Conservation (phyloP, 2,888 invertebrate species). For the Heteromurus nitidus region DNA sequence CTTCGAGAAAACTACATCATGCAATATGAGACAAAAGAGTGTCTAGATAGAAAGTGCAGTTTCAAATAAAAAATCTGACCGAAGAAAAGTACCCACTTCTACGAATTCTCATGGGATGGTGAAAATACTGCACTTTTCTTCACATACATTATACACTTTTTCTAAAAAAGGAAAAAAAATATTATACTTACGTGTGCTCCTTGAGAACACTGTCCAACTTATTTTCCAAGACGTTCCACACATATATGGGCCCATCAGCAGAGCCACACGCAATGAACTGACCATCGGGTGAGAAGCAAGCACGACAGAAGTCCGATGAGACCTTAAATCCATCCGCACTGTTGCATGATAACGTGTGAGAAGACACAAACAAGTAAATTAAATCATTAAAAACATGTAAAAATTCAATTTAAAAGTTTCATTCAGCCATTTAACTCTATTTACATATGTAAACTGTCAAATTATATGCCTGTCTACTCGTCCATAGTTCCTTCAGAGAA, state of each 20-base stretch:
- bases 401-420: slow-evolving; percentile 44
- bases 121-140: too few species aligned
- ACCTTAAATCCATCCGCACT: slow-evolving; percentile 97
- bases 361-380: slow-evolving; percentile 29
- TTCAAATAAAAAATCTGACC: neutral
- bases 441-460: slow-evolving; percentile 10
- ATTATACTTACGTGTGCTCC: slow-evolving; percentile 78
- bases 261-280: slow-evolving; percentile 93
- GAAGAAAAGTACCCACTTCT: too few species aligned
- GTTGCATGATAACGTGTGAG: slow-evolving; percentile 67
- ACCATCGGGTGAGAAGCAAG: slow-evolving; percentile 93
- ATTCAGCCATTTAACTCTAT: slow-evolving; percentile 5
- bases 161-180: too few species aligned
- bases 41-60: slow-evolving; percentile 6
- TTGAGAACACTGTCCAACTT: slow-evolving; percentile 86
- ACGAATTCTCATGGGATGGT: too few species aligned
- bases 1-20: too few species aligned
- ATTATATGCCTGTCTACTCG: slow-evolving; percentile 1
- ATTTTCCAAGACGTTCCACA: slow-evolving; percentile 90
- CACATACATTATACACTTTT: too few species aligned
- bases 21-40: too few species aligned
- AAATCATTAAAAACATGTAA: slow-evolving; percentile 57
- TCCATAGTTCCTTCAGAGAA: neutral
- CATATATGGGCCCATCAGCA: slow-evolving; percentile 90
- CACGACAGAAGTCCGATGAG: slow-evolving; percentile 95